These are phyloP conservation scores for Amphiprion clarkii DNA, from an alignment of 2,797 vertebrate species.

Conservation along the genomic window DNA sequence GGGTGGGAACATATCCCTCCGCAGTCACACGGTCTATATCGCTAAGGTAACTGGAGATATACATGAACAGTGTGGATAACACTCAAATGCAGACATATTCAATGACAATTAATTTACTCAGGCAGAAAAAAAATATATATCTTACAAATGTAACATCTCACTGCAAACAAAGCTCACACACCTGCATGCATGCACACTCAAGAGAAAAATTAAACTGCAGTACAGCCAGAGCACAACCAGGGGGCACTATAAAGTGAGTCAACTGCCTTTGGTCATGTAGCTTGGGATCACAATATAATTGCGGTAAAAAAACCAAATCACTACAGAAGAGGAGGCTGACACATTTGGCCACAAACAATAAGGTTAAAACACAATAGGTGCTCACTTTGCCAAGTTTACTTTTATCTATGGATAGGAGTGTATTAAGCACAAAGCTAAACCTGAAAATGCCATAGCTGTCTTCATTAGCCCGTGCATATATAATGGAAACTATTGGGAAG, in stretches of 20 bases:
- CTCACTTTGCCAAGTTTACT: neutral
- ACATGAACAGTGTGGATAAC: conserved; percentile 67
- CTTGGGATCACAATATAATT: conserved; percentile 33
- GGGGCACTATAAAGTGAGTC: conserved; percentile 61
- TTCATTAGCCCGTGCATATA: neutral
- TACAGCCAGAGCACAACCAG: conserved; percentile 56
- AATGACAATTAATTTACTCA: conserved; percentile 10
- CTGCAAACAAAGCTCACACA: neutral
- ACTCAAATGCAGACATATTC: conserved; percentile 44
- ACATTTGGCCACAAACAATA: neutral
- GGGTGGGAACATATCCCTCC: conserved; percentile 84
- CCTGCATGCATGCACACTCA: conserved; percentile 1
- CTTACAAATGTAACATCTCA: conserved; percentile 5
- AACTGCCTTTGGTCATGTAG: conserved; percentile 14
- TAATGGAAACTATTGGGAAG: neutral
- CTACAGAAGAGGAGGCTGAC: conserved; percentile 6
- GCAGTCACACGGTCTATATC: conserved; percentile 84
- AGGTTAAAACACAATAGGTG: neutral
- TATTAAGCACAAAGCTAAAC: neutral
- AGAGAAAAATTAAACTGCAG: conserved; percentile 31
- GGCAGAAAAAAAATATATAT: neutral
- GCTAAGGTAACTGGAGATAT: conserved; percentile 85
- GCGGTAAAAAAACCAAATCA: neutral
- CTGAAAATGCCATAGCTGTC: neutral
- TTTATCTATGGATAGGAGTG: neutral